phyloP scores from a whole-genome alignment of 2,797 vertebrate species.

The Chelonia mydas region DNA sequence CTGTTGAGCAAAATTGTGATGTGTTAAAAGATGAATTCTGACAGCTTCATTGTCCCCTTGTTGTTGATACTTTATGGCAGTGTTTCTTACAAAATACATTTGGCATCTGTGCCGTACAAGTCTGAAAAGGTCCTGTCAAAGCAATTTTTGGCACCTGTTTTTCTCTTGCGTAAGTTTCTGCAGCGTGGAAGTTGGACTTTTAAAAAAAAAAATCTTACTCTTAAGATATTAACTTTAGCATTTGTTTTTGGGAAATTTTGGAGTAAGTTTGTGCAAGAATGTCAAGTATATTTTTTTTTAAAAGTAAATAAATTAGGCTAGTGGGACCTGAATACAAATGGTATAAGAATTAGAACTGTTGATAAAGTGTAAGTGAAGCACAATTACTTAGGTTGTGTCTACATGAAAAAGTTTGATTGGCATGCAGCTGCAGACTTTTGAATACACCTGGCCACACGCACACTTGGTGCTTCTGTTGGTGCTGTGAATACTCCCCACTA shows the following conservation, averaged over 20 bases:
- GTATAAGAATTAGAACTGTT: background rate
- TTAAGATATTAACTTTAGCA: background rate
- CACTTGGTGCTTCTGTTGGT: background rate
- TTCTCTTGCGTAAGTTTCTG: background rate
- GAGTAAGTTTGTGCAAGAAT: background rate
- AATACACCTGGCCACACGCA: background rate
- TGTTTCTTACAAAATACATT: background rate
- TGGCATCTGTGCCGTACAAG: background rate
- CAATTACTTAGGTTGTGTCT: background rate
- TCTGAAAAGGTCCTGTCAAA: background rate
- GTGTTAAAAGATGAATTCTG: background rate
- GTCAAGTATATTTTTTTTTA: accelerated
- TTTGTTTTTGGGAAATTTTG: background rate
- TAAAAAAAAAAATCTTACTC: background rate
- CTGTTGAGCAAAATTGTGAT: accelerated
- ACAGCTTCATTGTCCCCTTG: accelerated
- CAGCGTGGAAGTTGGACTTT: background rate
- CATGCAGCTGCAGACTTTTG: background rate
- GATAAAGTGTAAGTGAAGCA: background rate
- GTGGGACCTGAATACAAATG: background rate
- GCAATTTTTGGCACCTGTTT: background rate
- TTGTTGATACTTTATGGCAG: background rate
- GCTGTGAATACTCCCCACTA: background rate
- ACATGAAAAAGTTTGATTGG: background rate
- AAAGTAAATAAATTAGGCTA: background rate